phyloP scores from a whole-genome alignment of 2,888 invertebrate genomes.

The Periphyllus acericola region DNA sequence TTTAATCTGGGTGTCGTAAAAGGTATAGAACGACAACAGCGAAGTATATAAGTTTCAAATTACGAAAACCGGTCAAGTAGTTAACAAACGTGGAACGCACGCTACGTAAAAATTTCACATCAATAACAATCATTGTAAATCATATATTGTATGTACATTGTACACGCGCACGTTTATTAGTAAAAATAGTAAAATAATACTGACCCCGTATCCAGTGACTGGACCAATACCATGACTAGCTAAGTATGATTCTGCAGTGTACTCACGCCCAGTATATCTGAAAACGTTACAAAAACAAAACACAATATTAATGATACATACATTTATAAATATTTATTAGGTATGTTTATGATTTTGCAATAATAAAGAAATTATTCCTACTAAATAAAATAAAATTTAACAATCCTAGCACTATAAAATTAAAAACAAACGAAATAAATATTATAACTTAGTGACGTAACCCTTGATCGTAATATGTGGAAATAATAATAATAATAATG shows the following conservation, averaged over 20 bases:
- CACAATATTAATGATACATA: constrained; percentile 35
- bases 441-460: background rate
- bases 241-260: constrained; percentile 85
- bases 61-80: constrained; percentile 22
- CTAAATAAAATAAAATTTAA: background rate
- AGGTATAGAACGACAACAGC: background rate
- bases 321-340: background rate
- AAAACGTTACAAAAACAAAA: constrained; percentile 76
- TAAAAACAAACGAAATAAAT: background rate
- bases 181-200: constrained; percentile 66
- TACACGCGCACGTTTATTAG: background rate
- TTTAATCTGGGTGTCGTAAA: too few species aligned
- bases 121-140: background rate
- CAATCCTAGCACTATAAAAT: background rate
- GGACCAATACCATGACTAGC: constrained; percentile 93
- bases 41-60: constrained; percentile 18
- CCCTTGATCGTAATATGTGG: background rate
- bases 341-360: background rate
- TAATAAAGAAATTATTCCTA: background rate
- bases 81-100: background rate
- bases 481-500: background rate
- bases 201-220: constrained; percentile 96
- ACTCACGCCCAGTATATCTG: constrained; percentile 63
- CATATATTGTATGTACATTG: background rate
- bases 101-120: background rate